Evolutionary conservation across 2,888 invertebrate species (phyloP).

Genomic region (Tetanocera ferruginea): DNA sequence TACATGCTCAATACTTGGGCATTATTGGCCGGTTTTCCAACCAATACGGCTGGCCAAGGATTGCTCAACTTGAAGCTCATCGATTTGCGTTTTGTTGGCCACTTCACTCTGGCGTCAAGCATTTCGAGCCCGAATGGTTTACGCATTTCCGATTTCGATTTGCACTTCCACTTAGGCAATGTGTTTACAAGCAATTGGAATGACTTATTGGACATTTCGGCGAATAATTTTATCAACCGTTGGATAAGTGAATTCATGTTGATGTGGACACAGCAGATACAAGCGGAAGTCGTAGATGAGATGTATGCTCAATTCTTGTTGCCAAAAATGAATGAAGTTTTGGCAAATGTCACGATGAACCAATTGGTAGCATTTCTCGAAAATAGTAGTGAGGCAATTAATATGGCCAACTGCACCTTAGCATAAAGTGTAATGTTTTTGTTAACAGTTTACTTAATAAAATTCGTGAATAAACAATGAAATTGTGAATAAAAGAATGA

Average conservation of each 20-base stretch:
- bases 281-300: conserved; percentile 41
- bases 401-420: conserved; percentile 33
- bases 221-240: conserved; percentile 54
- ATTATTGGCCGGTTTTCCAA: conserved; percentile 46
- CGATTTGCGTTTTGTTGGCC: conserved; percentile 54
- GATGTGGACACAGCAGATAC: conserved; percentile 50
- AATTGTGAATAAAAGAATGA: too few species aligned
- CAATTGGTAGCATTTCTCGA: conserved; percentile 45
- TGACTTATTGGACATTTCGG: conserved; percentile 51
- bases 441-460: too few species aligned
- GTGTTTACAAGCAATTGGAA: conserved; percentile 53
- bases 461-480: too few species aligned
- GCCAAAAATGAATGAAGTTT: conserved; percentile 46
- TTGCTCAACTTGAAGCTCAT: conserved; percentile 52
- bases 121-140: conserved; percentile 47
- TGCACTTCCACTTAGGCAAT: conserved; percentile 53
- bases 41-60: conserved; percentile 44
- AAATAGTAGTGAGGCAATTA: conserved; percentile 3
- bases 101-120: conserved; percentile 46
- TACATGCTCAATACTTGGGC: conserved; percentile 42
- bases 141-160: conserved; percentile 50
- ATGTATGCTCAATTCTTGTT: conserved; percentile 34
- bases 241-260: conserved; percentile 43
- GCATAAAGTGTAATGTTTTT: neutral
- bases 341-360: conserved; percentile 42